Evolutionary conservation across 1,140 invertebrate species (phyloP), one percentile per base, ranked within the genome.

Genomic region (Neotoxoptera formosana): DNA sequence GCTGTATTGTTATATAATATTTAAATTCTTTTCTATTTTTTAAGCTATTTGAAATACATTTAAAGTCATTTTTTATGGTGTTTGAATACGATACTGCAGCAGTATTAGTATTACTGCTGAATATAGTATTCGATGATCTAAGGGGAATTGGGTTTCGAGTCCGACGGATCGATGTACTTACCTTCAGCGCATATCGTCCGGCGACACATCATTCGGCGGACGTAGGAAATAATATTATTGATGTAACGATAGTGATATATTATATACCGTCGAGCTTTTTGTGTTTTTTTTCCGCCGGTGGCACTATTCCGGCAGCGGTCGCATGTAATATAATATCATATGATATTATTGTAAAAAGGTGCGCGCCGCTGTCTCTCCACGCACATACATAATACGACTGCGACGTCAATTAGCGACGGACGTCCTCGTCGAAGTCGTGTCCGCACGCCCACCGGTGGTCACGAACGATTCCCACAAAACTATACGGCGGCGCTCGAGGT

Each of bases 381-480:
- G 4, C 4, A 41, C 41, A 41, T 41, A n/a, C n/a, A n/a, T n/a
- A n/a, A n/a, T n/a, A 41, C 41, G 41, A 41, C 41, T 7, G 11
- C 45, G 45, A 36, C 48, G 87, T 89, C 48, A 89, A 60, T 90
- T 90, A 90, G 34, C 34, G 11, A n/a, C n/a, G 36, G 86, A 25
- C 45, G 86, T 87, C 47, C 25, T 23, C 21, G 88, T 89, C 87
- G 88, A 25, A 0, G 60, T 81, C 76, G 67, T 91, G 90, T 51
- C 7, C 60, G 20, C 21, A 83, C 91, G 76, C 91, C 91, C 91
- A 92, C 91, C n/a, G 48, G 76, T 92, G 23, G 76, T 92, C 91
- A 92, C 91, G 91, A 84, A 92, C 48, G 76, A 51, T 92, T 92
- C 91, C 76, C 91, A 92, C 91, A 92, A 51, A 41, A 83, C 76